phyloP scores from a whole-genome alignment of 2,797 vertebrate species.

The Petrocephalus schoutedeni region DNA sequence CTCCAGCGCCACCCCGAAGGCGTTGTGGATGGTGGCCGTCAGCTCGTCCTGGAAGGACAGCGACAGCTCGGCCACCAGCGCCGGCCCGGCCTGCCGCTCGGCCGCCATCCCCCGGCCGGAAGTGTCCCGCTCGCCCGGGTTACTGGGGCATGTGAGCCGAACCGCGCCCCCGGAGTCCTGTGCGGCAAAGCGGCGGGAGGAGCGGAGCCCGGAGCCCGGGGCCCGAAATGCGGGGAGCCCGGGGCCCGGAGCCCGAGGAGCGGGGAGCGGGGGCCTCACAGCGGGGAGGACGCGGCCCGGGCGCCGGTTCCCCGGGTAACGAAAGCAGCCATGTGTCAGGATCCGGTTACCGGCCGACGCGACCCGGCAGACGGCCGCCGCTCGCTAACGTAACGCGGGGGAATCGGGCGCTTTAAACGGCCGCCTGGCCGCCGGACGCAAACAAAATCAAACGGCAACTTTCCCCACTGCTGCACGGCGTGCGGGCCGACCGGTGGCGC shows the following conservation, averaged over 20 bases:
- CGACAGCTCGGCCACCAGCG: constrained; percentile 38
- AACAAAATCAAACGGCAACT: constrained; percentile 4
- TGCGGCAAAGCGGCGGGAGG: neutral
- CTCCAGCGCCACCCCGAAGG: constrained; percentile 46
- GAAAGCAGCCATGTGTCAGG: no score
- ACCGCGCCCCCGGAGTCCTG: neutral
- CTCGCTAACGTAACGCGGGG: no score
- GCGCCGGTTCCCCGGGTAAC: no score
- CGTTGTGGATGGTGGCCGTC: constrained; percentile 43
- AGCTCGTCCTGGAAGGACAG: constrained; percentile 47
- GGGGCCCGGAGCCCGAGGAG: no score
- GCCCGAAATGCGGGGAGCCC: no score
- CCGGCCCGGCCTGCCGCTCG: constrained; percentile 21
- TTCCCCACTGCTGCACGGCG: neutral
- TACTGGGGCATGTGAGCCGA: neutral
- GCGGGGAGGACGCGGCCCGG: no score
- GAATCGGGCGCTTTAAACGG: neutral
- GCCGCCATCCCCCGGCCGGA: constrained; percentile 26
- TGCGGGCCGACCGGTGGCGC: constrained; percentile 11
- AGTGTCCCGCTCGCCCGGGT: neutral
- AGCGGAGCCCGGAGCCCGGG: neutral
- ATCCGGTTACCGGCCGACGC: no score
- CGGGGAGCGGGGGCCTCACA: no score
- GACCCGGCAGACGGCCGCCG: no score
- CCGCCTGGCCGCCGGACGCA: neutral